Base-by-base conservation (phyloP, 2,888 invertebrate genomes). In the Abrostola tripartita region DNA sequence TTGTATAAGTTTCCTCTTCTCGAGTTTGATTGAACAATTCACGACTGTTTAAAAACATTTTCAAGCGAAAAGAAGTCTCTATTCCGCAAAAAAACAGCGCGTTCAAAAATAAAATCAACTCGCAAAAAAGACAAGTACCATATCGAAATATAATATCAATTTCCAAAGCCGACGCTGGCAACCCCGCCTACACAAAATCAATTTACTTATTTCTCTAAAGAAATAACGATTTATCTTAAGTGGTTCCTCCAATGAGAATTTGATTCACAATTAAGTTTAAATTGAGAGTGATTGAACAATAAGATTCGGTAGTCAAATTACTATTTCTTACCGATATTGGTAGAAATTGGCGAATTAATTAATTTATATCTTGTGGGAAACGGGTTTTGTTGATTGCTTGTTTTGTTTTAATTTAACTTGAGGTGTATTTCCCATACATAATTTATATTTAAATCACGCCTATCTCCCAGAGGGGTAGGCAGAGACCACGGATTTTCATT, bases 231-330 rank as follows among this genome's bases (percentile, higher is more conserved):
- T 87, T 84, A 84, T 83, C 77, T 83, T 68, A 70, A 87, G 84
- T 80, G 82, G 72, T 78, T 76, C 76, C 70, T 74, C 68, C 80
- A 76, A 82, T 83, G 84, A 80, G 83, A 86, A 86, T 85, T 86
- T 85, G 84, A 86, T 86, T 85, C 83, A 80, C 84, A 88, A 87
- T 88, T 87, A 85, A 85, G 68, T 81, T 81, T 73, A 81, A 84
- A 85, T 85, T 83, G 81, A 80, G 76, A 81, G 71, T 81, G 75
- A 80, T 79, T 71, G 68, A 72, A 83, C 77, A 84, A 81, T 78
- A 73, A 70, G 71, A 72, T 65, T 75, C 73, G 79, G 74, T 68
- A 74, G 65, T 68, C 51, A 70, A 85, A 85, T 82, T 81, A 81
- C 81, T 82, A 81, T 76, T 76, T 77, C 69, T 61, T 70, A 55